phyloP scores from a whole-genome alignment of 2,797 vertebrate species.

The Lithobates sylvaticus region DNA sequence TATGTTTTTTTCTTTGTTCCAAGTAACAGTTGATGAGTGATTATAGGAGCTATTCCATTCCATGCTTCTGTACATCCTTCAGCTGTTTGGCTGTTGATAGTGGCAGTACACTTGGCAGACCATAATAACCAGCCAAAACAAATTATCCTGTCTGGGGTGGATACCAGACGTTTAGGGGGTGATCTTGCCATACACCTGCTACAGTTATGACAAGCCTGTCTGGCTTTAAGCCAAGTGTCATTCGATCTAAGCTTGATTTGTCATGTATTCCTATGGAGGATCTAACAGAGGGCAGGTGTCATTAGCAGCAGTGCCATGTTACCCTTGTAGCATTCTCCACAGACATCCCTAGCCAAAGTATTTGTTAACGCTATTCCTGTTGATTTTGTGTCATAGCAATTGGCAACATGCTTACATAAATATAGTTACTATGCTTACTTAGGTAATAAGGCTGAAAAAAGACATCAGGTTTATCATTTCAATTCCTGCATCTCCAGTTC shows the following conservation, averaged over 20 bases:
- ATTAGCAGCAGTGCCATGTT: not conserved
- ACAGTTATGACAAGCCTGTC: not conserved
- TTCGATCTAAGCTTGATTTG: not conserved
- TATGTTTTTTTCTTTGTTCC: no score
- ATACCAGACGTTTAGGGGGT: not conserved
- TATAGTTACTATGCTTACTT: not conserved
- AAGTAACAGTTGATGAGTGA: not conserved
- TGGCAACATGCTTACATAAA: not conserved
- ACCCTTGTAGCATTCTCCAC: not conserved
- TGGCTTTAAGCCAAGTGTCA: not conserved
- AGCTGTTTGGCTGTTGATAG: not conserved
- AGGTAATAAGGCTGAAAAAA: not conserved
- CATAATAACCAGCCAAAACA: not conserved
- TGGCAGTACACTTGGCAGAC: not conserved
- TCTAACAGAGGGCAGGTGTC: not conserved
- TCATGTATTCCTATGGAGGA: not conserved
- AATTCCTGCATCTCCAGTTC: not conserved
- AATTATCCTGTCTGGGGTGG: not conserved
- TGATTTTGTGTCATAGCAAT: not conserved
- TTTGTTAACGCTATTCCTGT: not conserved
- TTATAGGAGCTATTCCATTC: not conserved
- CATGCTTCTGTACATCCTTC: not conserved
- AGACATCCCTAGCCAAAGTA: not conserved
- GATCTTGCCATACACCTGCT: not conserved
- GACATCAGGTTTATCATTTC: not conserved